phyloP scores from a whole-genome alignment of 2,888 invertebrate genomes.

The Rhingia rostrata region DNA sequence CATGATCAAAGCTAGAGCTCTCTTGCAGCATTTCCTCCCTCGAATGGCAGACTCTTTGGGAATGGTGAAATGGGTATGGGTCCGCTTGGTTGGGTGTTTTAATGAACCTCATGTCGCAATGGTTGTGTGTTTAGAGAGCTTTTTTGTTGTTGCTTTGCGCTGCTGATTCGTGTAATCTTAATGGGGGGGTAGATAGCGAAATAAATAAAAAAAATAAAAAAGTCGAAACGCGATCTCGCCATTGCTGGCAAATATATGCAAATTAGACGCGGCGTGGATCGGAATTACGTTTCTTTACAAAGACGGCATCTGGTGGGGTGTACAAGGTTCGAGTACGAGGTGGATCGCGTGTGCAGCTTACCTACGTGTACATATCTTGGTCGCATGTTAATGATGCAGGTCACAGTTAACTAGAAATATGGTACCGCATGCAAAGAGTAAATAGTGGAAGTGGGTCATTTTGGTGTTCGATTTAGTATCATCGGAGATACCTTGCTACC shows the following conservation, averaged over 20 bases:
- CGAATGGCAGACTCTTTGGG: neutral
- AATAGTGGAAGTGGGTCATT: conserved; percentile 55
- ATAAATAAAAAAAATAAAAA: conserved; percentile 9
- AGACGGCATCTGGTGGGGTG: conserved; percentile 3
- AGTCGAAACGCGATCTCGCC: conserved; percentile 38
- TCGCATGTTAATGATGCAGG: conserved; percentile 63
- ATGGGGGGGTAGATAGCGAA: conserved; percentile 27
- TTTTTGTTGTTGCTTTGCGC: conserved; percentile 20
- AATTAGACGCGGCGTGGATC: conserved; percentile 59
- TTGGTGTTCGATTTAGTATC: conserved; percentile 55
- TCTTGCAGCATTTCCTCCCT: no score
- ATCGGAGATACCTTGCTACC: conserved; percentile 26
- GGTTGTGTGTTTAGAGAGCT: conserved; percentile 36
- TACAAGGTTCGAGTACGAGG: neutral
- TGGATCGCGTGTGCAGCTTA: conserved; percentile 55
- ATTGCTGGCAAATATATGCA: conserved; percentile 71
- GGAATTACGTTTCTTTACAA: conserved; percentile 41
- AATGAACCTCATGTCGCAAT: conserved; percentile 73
- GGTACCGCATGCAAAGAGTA: conserved; percentile 19
- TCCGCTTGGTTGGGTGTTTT: conserved; percentile 72
- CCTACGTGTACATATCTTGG: conserved; percentile 17
- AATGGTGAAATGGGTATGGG: conserved; percentile 71
- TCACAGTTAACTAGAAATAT: conserved; percentile 50
- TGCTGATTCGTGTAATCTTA: conserved; percentile 45
- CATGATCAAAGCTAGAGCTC: neutral